A percentile compares a stretch with the other conserved stretches of the same genome.
phyloP scores from a whole-genome alignment of 2,113 vertebrate species.

The Neodon shergylaensis region DNA sequence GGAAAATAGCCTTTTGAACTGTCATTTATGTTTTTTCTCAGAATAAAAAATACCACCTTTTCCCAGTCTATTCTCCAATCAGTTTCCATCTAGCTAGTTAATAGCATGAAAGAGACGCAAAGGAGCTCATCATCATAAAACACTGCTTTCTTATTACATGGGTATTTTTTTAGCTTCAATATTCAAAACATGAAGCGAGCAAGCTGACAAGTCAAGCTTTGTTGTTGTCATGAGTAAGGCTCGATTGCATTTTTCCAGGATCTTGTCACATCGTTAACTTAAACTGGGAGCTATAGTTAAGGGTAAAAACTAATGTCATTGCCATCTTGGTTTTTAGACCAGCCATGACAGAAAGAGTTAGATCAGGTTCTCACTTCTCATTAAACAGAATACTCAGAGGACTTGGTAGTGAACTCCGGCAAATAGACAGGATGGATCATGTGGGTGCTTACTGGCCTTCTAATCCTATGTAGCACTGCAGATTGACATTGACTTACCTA shows the following conservation, averaged over 20 bases:
- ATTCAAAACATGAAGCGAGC: slow-evolving; percentile 41
- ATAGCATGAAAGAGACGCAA: slow-evolving; percentile 28
- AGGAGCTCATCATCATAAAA: slow-evolving; percentile 40
- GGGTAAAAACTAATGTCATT: slow-evolving; percentile 53
- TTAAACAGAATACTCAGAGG: neutral
- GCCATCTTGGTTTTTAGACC: slow-evolving; percentile 43
- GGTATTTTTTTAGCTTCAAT: slow-evolving; percentile 63
- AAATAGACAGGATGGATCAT: neutral
- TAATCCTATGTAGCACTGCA: neutral
- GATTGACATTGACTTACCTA: neutral
- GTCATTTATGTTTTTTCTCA: slow-evolving; percentile 51
- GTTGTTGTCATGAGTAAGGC: slow-evolving; percentile 68
- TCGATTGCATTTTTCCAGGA: slow-evolving; percentile 6
- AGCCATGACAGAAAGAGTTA: slow-evolving; percentile 48
- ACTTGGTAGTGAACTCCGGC: neutral
- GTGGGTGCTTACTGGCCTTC: neutral
- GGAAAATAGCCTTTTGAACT: slow-evolving; percentile 65
- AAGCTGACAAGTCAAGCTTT: slow-evolving; percentile 22
- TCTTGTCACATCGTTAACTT: slow-evolving; percentile 55
- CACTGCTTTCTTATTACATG: slow-evolving; percentile 63
- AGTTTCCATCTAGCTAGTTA: slow-evolving; percentile 43
- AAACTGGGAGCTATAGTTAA: slow-evolving; percentile 37
- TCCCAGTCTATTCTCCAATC: slow-evolving; percentile 24
- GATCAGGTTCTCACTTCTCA: neutral
- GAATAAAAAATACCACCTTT: slow-evolving; percentile 47